These are phyloP conservation scores for Dendrophyllia cribrosa DNA, from an alignment of 64 coral and sea anemone genomes.

Conservation along the genomic window DNA sequence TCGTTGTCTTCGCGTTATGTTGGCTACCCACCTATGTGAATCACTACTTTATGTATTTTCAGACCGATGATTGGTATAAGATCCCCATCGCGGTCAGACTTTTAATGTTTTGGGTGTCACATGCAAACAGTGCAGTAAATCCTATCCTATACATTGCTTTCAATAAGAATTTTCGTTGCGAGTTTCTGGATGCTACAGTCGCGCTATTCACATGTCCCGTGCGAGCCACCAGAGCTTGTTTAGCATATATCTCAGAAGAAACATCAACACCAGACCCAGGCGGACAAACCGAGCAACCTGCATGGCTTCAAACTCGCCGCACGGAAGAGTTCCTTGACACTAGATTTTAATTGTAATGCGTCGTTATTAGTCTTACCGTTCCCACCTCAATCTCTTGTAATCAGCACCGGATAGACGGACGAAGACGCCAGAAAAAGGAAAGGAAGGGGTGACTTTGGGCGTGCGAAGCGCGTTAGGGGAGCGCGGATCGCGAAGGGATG, in stretches of 20 bases:
- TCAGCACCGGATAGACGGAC: too few species aligned
- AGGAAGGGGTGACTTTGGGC: too few species aligned
- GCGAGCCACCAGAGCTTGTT: not conserved
- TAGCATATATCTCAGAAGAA: not conserved
- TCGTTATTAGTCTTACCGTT: too few species aligned
- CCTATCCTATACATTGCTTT: slow-evolving; percentile 13
- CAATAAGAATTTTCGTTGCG: slow-evolving; percentile 1
- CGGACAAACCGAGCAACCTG: not conserved
- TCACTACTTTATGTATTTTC: slow-evolving; percentile 57
- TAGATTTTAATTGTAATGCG: too few species aligned
- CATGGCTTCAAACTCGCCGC: too few species aligned
- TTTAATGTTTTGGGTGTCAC: slow-evolving; percentile 10
- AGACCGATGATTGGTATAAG: not conserved
- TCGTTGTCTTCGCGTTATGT: slow-evolving; percentile 62
- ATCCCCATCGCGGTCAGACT: not conserved
- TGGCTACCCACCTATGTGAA: slow-evolving; percentile 60
- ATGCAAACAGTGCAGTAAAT: slow-evolving; percentile 34
- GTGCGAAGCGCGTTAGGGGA: too few species aligned
- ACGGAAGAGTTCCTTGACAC: too few species aligned
- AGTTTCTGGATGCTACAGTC: not conserved
- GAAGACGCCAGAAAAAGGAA: too few species aligned
- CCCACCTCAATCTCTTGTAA: too few species aligned
- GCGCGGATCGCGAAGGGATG: too few species aligned
- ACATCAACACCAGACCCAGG: not conserved
- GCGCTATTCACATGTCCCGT: not conserved